phyloP scores from a whole-genome alignment of 2,797 vertebrate species.

The Schizopygopsis malacanthus region DNA sequence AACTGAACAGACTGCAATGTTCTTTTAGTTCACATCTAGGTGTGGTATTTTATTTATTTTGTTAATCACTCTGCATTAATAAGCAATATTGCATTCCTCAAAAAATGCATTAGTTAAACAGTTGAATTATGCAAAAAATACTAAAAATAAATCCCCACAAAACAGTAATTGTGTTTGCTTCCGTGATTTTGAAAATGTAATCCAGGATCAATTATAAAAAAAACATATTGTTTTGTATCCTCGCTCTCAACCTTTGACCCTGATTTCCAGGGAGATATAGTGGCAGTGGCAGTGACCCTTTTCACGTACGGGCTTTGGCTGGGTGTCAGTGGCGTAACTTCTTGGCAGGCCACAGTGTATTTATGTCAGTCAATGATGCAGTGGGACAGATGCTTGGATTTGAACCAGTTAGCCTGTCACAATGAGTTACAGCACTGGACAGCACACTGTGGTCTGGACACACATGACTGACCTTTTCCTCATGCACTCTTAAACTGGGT shows the following conservation, averaged over 20 bases:
- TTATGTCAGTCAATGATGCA: constrained; percentile 60
- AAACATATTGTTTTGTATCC: constrained; percentile 55
- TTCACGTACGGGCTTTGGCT: constrained; percentile 48
- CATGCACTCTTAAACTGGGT: constrained; percentile 12
- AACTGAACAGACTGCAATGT: neutral
- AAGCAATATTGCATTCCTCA: neutral
- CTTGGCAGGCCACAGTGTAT: constrained; percentile 45
- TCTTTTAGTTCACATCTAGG: neutral
- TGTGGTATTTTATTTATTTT: neutral
- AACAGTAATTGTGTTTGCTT: neutral
- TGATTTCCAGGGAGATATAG: constrained; percentile 24
- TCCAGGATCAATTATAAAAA: neutral
- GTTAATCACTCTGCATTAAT: neutral
- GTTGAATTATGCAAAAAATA: neutral
- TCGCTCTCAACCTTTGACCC: constrained; percentile 54
- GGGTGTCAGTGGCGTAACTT: constrained; percentile 32
- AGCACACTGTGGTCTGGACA: constrained; percentile 41
- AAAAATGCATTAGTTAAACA: neutral
- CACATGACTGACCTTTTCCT: constrained; percentile 44
- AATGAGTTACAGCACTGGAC: constrained; percentile 50
- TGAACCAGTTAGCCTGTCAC: constrained; percentile 52
- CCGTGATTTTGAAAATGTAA: neutral
- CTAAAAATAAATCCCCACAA: no score
- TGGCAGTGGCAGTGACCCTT: constrained; percentile 52
- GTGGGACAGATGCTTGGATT: constrained; percentile 60